Conservation (phyloP, 2,888 invertebrate species). For the Halictus ligatus region DNA sequence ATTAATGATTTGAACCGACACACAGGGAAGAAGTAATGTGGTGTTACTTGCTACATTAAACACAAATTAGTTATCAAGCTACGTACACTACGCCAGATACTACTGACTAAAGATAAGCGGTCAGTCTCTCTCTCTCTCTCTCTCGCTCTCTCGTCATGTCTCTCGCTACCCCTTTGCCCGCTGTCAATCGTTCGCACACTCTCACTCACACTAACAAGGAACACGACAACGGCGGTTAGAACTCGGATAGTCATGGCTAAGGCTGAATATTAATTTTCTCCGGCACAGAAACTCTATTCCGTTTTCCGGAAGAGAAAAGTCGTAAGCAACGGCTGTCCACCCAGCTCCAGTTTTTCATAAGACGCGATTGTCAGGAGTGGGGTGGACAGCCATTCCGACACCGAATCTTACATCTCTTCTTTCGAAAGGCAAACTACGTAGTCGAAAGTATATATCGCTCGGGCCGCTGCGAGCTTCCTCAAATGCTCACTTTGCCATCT, state of each 20-base stretch:
- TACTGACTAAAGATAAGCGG: slow-evolving; percentile 67
- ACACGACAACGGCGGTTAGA: slow-evolving; percentile 38
- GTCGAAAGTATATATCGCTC: neutral
- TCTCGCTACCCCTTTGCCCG: neutral
- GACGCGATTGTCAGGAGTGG: neutral
- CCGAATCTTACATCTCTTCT: neutral
- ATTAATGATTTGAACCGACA: slow-evolving; percentile 83
- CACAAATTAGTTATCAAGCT: slow-evolving; percentile 84
- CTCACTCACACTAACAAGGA: neutral
- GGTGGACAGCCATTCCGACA: neutral
- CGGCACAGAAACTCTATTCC: slow-evolving; percentile 26
- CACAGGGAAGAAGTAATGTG: slow-evolving; percentile 80
- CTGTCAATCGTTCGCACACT: neutral
- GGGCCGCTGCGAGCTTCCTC: slow-evolving; percentile 21
- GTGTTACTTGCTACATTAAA: slow-evolving; percentile 83
- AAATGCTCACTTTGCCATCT: slow-evolving; percentile 26
- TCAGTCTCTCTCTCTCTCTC: slow-evolving; percentile 31
- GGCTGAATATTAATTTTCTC: slow-evolving; percentile 25
- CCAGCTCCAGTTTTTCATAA: neutral
- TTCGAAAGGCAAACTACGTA: neutral
- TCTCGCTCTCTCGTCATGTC: neutral
- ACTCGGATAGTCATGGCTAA: slow-evolving; percentile 32
- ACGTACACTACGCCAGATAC: slow-evolving; percentile 76
- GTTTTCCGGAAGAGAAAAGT: neutral
- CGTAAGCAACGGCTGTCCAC: neutral